phyloP scores from a whole-genome alignment of 2,113 vertebrate species.

The Ceuthmochares aereus region DNA sequence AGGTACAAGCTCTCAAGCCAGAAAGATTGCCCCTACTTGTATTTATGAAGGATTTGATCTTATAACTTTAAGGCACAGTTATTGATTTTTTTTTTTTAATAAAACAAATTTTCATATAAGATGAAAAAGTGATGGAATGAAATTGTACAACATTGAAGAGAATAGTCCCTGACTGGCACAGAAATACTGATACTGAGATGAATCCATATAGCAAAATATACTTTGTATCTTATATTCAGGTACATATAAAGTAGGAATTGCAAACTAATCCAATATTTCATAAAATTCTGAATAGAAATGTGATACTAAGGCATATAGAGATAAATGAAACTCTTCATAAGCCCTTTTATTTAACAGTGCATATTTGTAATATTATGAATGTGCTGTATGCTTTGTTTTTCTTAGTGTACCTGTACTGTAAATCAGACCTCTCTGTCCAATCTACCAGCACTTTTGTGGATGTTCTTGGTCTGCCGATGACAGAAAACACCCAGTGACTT shows the following conservation, averaged over 20 bases:
- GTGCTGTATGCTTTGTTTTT: background rate
- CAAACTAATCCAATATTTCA: background rate
- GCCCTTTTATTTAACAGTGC: background rate
- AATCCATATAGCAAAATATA: background rate
- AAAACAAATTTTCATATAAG: background rate
- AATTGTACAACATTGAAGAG: background rate
- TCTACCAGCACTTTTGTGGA: background rate
- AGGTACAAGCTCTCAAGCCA: background rate
- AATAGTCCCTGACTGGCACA: background rate
- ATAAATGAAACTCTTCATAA: background rate
- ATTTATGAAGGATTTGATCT: background rate
- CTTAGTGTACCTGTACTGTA: background rate
- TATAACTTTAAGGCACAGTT: background rate
- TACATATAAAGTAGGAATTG: background rate
- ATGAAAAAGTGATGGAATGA: background rate
- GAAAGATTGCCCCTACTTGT: background rate
- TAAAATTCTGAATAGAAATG: background rate
- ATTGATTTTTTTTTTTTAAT: background rate
- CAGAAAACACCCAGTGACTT: background rate
- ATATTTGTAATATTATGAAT: background rate
- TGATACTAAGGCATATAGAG: background rate
- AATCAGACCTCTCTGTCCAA: background rate
- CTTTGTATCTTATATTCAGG: background rate
- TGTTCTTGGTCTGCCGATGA: background rate
- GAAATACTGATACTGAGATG: background rate